Conservation (phyloP, 2,113 vertebrate species). For the Vanacampus margaritifer region DNA sequence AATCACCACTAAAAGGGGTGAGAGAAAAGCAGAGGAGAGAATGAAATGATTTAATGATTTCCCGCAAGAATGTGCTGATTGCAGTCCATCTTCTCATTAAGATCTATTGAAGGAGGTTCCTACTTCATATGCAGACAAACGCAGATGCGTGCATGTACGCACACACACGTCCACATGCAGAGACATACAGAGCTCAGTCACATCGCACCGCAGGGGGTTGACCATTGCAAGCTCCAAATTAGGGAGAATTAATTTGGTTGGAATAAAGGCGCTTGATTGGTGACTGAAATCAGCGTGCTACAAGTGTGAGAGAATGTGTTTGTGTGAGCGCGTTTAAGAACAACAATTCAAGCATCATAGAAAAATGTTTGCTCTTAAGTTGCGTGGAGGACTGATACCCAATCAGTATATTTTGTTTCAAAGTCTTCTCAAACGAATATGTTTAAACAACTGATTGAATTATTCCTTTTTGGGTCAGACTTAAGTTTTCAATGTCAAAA, state of each 20-base stretch:
- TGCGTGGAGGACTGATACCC: constrained; percentile 6
- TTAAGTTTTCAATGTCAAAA: background rate
- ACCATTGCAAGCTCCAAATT: constrained; percentile 68
- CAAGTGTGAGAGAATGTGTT: constrained; percentile 4
- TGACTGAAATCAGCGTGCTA: constrained; percentile 52
- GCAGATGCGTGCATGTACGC: constrained; percentile 9
- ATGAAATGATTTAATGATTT: constrained; percentile 68
- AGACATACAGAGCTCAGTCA: constrained; percentile 42
- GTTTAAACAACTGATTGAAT: background rate
- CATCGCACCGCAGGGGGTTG: constrained; percentile 60
- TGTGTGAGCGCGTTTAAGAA: constrained; percentile 3
- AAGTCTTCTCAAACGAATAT: constrained; percentile 1
- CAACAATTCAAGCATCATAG: constrained; percentile 3
- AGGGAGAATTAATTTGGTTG: constrained; percentile 72
- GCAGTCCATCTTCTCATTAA: constrained; percentile 73
- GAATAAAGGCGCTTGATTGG: constrained; percentile 73
- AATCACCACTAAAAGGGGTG: constrained; percentile 53
- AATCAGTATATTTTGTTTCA: constrained; percentile 4
- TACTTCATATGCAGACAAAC: constrained; percentile 31
- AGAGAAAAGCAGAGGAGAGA: constrained; percentile 49
- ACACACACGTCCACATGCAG: background rate
- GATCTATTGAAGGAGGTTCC: constrained; percentile 64
- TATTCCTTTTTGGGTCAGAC: background rate
- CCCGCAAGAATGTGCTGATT: constrained; percentile 71
- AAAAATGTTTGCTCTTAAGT: constrained; percentile 11